These are phyloP conservation scores for Hirtodrosophila alboralis DNA, from an alignment of 2,888 invertebrate species.

Conservation along the genomic window DNA sequence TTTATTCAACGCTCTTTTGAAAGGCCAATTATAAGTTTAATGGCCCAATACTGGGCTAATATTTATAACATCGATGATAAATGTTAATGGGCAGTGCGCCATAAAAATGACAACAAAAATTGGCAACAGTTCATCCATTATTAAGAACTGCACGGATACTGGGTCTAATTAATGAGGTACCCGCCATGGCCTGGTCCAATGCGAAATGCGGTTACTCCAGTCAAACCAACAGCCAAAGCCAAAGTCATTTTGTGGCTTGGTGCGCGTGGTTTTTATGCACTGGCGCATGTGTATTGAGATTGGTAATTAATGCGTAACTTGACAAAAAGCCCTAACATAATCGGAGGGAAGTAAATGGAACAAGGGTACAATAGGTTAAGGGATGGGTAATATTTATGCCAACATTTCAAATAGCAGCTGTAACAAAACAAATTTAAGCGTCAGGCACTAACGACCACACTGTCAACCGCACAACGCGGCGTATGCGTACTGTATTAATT, in stretches of 20 bases:
- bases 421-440: constrained; percentile 26
- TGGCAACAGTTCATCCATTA: constrained; percentile 30
- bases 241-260: constrained; percentile 54
- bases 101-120: constrained; percentile 47
- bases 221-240: constrained; percentile 18
- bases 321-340: constrained; percentile 22
- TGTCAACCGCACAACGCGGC: constrained; percentile 43
- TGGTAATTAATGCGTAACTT: constrained; percentile 61
- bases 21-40: constrained; percentile 61
- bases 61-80: constrained; percentile 61
- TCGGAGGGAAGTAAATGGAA: constrained; percentile 9
- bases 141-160: constrained; percentile 23
- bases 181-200: constrained; percentile 17
- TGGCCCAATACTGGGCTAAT: constrained; percentile 54
- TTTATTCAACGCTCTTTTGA: constrained; percentile 4
- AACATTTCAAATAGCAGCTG: constrained; percentile 27
- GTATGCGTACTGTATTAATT: constrained; percentile 61
- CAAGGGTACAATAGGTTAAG: not conserved
- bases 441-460: constrained; percentile 10
- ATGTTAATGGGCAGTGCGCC: constrained; percentile 48
- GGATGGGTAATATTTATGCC: constrained; percentile 39
- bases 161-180: constrained; percentile 35
- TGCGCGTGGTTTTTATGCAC: constrained; percentile 54
- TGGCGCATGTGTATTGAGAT: constrained; percentile 54
- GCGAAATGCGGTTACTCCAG: constrained; percentile 41